phyloP scores from a whole-genome alignment of 2,888 invertebrate genomes.

The Melieria picta region DNA sequence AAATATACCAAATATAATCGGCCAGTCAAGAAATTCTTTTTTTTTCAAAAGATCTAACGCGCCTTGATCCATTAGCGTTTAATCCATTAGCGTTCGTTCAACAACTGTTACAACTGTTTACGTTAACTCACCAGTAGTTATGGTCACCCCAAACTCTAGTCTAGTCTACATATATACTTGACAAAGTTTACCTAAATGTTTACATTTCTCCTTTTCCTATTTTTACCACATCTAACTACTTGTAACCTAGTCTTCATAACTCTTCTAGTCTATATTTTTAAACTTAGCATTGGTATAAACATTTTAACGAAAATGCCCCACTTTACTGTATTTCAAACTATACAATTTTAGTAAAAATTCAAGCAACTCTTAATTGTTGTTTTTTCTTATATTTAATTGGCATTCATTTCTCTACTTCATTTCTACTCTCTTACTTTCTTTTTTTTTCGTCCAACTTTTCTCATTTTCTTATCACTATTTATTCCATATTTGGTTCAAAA shows the following conservation, averaged over 20 bases:
- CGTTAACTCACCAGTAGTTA: too few relatives aligned
- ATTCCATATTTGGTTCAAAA: background rate
- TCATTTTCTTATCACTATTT: slow-evolving; percentile 16
- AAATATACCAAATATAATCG: too few relatives aligned
- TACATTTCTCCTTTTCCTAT: background rate
- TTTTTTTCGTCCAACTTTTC: slow-evolving; percentile 42
- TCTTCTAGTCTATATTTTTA: background rate
- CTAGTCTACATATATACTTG: background rate
- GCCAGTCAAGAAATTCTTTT: too few relatives aligned
- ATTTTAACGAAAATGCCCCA: background rate
- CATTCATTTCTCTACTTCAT: too few relatives aligned
- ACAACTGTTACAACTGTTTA: too few relatives aligned
- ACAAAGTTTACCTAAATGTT: background rate
- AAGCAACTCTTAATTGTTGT: too few relatives aligned
- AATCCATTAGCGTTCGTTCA: too few relatives aligned
- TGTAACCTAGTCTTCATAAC: background rate
- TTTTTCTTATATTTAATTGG: too few relatives aligned
- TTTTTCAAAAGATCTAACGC: too few relatives aligned
- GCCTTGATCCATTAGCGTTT: too few relatives aligned
- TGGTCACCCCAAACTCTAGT: too few relatives aligned
- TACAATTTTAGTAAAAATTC: slow-evolving; percentile 8
- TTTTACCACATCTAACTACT: background rate
- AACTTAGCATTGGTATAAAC: background rate
- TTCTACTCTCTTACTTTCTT: slow-evolving; percentile 35
- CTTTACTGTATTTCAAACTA: slow-evolving; percentile 25